Conservation (phyloP, 1,140 invertebrate genomes). For the Drosophila aff. region DNA sequence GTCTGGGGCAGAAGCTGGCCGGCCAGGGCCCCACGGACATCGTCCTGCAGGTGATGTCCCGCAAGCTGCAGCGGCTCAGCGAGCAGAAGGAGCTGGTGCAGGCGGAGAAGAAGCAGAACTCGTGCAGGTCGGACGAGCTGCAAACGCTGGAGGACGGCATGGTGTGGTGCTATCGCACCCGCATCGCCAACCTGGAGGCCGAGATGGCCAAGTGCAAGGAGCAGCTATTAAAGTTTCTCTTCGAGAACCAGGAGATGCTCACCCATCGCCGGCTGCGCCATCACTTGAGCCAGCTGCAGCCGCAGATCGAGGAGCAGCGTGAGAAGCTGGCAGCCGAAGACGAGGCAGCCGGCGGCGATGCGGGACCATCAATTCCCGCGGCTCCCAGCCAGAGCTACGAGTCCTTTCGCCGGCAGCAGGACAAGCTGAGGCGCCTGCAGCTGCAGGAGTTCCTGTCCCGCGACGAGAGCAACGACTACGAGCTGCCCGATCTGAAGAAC, state of each 20-base stretch:
- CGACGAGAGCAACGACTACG: slow-evolving; percentile 59
- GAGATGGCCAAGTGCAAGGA: slow-evolving; percentile 71
- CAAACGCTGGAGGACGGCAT: not conserved
- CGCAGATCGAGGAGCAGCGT: not conserved
- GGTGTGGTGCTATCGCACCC: slow-evolving; percentile 49
- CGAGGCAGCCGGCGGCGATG: slow-evolving; percentile 1
- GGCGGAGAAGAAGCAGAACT: not conserved
- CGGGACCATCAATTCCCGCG: not conserved
- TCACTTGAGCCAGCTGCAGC: slow-evolving; percentile 42
- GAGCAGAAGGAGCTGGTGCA: not conserved
- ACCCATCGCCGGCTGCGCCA: slow-evolving; percentile 37
- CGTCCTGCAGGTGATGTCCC: slow-evolving; percentile 1
- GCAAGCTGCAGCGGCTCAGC: not conserved
- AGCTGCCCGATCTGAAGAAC: slow-evolving; percentile 46
- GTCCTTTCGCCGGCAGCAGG: slow-evolving; percentile 29
- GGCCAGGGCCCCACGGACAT: slow-evolving; percentile 1
- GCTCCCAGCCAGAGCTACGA: slow-evolving; percentile 15
- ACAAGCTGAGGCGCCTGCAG: slow-evolving; percentile 46
- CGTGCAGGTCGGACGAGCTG: not conserved
- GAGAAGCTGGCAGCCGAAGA: not conserved
- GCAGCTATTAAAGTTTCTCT: slow-evolving; percentile 52
- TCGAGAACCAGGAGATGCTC: slow-evolving; percentile 58
- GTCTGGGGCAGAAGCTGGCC: not conserved
- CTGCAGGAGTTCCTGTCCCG: slow-evolving; percentile 58
- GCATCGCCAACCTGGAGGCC: slow-evolving; percentile 43